Conservation (phyloP, 2,797 vertebrate species). For the Epinephelus coioides region DNA sequence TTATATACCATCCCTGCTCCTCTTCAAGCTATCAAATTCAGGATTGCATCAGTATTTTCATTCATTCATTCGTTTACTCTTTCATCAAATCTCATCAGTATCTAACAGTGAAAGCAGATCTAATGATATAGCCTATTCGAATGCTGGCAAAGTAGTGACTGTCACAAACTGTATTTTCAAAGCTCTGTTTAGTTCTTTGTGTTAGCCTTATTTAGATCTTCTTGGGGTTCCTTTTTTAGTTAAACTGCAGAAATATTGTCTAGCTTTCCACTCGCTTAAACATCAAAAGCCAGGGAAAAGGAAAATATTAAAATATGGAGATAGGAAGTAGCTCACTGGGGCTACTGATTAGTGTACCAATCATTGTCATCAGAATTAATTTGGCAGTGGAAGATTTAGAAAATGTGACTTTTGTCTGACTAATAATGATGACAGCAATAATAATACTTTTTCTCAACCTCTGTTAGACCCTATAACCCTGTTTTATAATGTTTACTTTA, state of each 20-base stretch:
- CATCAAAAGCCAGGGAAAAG: conserved; percentile 67
- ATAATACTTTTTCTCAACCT: conserved; percentile 25
- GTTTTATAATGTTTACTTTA: conserved; percentile 22
- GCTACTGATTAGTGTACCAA: conserved; percentile 72
- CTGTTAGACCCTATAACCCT: background rate
- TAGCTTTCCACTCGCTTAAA: conserved; percentile 61
- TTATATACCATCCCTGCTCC: conserved; percentile 50
- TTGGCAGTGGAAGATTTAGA: conserved; percentile 62
- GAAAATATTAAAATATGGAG: conserved; percentile 74
- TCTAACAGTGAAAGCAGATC: conserved; percentile 35
- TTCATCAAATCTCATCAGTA: conserved; percentile 38
- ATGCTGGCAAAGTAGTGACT: conserved; percentile 43
- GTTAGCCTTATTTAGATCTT: conserved; percentile 62
- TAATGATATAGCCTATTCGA: conserved; percentile 43
- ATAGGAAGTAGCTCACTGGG: conserved; percentile 70
- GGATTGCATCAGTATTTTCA: conserved; percentile 65
- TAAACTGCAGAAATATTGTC: conserved; percentile 65
- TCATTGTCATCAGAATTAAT: conserved; percentile 74
- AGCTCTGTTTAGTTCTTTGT: conserved; percentile 40
- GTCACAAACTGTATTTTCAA: conserved; percentile 54
- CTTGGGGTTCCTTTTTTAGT: conserved; percentile 50
- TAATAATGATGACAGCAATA: conserved; percentile 50
- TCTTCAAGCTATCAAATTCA: conserved; percentile 60
- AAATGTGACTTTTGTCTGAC: conserved; percentile 66
- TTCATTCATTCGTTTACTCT: conserved; percentile 52